Evolutionary conservation across 1,140 invertebrate genomes (phyloP), one percentile per base, ranked within the genome.

Genomic region (Rhopalosiphum maidis): DNA sequence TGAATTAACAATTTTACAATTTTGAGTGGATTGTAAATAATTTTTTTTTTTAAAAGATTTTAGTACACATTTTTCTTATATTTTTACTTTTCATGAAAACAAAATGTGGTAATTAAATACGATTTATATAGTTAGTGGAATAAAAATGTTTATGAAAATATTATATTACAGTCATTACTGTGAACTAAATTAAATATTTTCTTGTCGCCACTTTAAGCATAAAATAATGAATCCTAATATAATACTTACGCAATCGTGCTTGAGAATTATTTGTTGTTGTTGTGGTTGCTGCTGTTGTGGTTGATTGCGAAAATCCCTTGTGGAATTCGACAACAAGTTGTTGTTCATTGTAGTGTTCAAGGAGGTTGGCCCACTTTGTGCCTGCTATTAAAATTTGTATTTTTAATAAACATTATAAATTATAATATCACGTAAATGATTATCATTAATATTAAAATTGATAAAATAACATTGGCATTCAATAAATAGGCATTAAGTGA

Each of bases 251-350:
- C 68, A 87, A 22, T 93, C 68, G 35, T 93, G 51, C 35, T 93
- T 85, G 37, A 87, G 54, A n/a, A 83, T 54, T 48, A 87, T 55
- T 88, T 93, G 92, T 68, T 93, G 92, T 68, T 91, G 95, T 94
- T 95, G 96, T 18, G 86, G 92, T 68, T 93, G 92, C 68, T 91
- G 95, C 94, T 95, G 96, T 94, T 95, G 95, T 89, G 93, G 94
- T 41, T 94, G 94, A 94, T 87, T 94, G 95, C 95, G 94, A 91
- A 91, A 91, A 35, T 91, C 90, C 30, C 43, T 77, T 11, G 90
- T 83, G 37, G 90, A 43, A 91, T 91, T 77, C 21, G 60, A 48
- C 35, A 91, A 46, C 90, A 91, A 83, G 68, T 91, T 91, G 30
- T 91, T 82, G 25, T 48, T 48, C 94, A n/a, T 94, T 93, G 22